Evolutionary conservation across 2,797 vertebrate species (phyloP).

Genomic region (Lerista edwardsae): DNA sequence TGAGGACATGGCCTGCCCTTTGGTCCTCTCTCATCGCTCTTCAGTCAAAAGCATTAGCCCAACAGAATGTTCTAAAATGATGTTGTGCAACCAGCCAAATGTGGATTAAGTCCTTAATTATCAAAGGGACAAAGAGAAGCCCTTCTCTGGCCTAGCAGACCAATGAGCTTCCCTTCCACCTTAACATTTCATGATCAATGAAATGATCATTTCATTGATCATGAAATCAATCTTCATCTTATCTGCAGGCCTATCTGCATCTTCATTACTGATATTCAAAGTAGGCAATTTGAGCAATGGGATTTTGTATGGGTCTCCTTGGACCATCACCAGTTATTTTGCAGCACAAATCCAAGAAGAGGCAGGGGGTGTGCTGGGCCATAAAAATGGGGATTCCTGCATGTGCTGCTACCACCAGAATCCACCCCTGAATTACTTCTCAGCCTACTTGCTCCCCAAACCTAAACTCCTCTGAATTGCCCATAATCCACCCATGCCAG

Average conservation of each 20-base stretch:
- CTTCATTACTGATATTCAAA: not conserved
- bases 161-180: not conserved
- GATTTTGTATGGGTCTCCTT: too few relatives aligned
- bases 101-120: not conserved
- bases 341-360: too few relatives aligned
- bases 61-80: conserved; percentile 9
- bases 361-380: too few relatives aligned
- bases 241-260: not conserved
- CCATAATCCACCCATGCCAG: too few relatives aligned
- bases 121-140: not conserved
- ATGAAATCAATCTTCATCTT: too few relatives aligned
- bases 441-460: too few relatives aligned
- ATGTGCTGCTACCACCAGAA: too few relatives aligned
- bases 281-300: not conserved
- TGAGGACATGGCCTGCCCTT: not conserved
- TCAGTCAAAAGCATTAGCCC: conserved; percentile 37
- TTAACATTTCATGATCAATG: not conserved
- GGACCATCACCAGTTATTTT: too few relatives aligned
- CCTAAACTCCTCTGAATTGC: too few relatives aligned
- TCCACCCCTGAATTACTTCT: too few relatives aligned
- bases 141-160: not conserved
- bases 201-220: not conserved
- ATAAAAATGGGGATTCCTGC: too few relatives aligned
- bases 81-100: conserved; percentile 2
- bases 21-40: conserved; percentile 11